Conservation (phyloP, 2,797 vertebrate genomes). For the Trachurus trachurus region DNA sequence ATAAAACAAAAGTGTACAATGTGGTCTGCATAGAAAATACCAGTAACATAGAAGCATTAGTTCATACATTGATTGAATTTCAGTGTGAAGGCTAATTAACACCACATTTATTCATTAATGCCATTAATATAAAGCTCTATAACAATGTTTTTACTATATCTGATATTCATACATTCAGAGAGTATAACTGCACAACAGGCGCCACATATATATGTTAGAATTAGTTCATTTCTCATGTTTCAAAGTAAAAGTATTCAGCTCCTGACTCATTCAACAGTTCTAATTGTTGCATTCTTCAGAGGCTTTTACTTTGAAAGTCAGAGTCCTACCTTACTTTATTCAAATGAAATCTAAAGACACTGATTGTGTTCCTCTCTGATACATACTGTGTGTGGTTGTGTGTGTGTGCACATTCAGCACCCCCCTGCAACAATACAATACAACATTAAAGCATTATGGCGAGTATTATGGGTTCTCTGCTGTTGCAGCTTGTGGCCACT, state of each 20-base stretch:
- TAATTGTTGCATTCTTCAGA: not conserved
- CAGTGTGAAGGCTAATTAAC: slow-evolving; percentile 35
- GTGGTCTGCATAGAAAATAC: not conserved
- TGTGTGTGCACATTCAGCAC: slow-evolving; percentile 16
- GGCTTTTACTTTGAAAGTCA: slow-evolving; percentile 1
- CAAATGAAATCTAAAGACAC: slow-evolving; percentile 7
- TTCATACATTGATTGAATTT: slow-evolving; percentile 10
- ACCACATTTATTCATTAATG: not conserved
- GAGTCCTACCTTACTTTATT: not conserved
- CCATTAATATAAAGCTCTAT: slow-evolving; percentile 13
- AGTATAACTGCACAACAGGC: slow-evolving; percentile 72
- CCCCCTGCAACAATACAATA: slow-evolving; percentile 32
- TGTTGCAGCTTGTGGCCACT: slow-evolving; percentile 14
- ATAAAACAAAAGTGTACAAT: slow-evolving; percentile 19
- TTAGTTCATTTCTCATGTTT: not conserved
- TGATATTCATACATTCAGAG: slow-evolving; percentile 50
- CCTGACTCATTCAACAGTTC: not conserved
- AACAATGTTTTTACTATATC: slow-evolving; percentile 26
- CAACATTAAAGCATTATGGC: slow-evolving; percentile 58
- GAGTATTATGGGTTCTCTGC: slow-evolving; percentile 52
- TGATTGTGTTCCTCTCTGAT: slow-evolving; percentile 20
- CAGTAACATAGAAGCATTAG: not conserved
- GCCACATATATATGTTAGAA: slow-evolving; percentile 19
- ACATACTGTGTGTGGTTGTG: slow-evolving; percentile 3
- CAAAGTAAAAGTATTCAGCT: not conserved